Conservation (phyloP, 2,888 invertebrate genomes). For the Torymus texanus region DNA sequence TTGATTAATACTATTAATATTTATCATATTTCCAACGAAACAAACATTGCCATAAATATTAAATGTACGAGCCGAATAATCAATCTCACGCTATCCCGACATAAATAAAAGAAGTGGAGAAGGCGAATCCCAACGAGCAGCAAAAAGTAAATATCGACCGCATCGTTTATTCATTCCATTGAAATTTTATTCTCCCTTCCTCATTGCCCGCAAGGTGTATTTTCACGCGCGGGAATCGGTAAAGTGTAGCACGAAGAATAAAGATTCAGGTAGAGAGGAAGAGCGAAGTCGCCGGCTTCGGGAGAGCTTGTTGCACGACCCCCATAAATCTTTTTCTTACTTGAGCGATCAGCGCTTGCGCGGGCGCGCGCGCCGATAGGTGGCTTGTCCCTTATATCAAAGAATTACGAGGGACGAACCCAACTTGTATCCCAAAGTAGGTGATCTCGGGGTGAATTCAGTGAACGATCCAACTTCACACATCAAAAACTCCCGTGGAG, state of each 20-base stretch:
- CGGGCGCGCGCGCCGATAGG: not conserved
- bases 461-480: constrained; percentile 6
- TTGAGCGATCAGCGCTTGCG: constrained; percentile 10
- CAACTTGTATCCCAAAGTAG: constrained; percentile 17
- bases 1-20: no score
- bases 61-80: no score
- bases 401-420: constrained; percentile 42
- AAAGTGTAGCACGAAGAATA: constrained; percentile 3
- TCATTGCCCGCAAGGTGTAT: not conserved
- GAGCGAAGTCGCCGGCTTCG: not conserved
- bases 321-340: constrained; percentile 43
- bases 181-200: constrained; percentile 3
- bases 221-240: not conserved
- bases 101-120: not conserved
- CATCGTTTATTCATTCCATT: constrained; percentile 8
- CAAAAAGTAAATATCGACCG: no score
- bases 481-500: not conserved
- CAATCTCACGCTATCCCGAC: no score
- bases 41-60: no score
- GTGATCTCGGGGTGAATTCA: constrained; percentile 12
- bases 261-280: not conserved
- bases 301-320: constrained; percentile 23
- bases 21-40: no score
- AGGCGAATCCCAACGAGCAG: not conserved
- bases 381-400: constrained; percentile 27